phyloP scores from a whole-genome alignment of 35 echinoderm and acorn worm genomes.

The Acanthaster planci region DNA sequence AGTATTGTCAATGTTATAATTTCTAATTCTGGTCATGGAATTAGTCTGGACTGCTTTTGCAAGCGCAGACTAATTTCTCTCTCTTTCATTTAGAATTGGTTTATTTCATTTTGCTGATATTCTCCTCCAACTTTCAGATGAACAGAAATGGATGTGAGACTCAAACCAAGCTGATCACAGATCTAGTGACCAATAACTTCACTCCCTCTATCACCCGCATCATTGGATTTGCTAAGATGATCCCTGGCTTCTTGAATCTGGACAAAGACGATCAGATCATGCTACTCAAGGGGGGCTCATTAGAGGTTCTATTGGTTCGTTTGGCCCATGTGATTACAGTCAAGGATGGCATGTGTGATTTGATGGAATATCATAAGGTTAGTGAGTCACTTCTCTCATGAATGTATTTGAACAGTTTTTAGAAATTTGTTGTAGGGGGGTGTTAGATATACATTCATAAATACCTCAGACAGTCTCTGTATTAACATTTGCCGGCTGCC shows the following conservation, averaged over 20 bases:
- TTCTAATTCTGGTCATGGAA: too few species aligned
- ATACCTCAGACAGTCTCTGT: too few species aligned
- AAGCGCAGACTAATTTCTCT: too few species aligned
- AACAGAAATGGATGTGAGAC: slow-evolving; percentile 42
- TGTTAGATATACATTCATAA: too few species aligned
- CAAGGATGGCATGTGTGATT: slow-evolving; percentile 40
- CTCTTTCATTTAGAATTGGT: too few species aligned
- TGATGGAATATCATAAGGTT: slow-evolving; percentile 39
- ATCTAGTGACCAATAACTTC: slow-evolving; percentile 87
- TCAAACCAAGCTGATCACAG: slow-evolving; percentile 64
- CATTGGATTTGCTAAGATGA: slow-evolving; percentile 92
- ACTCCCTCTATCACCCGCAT: slow-evolving; percentile 88
- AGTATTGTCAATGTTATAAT: too few species aligned
- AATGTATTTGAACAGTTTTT: neutral
- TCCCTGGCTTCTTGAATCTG: slow-evolving; percentile 79
- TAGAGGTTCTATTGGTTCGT: slow-evolving; percentile 90
- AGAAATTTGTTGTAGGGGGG: neutral
- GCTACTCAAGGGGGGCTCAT: slow-evolving; percentile 74
- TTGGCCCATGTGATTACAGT: slow-evolving; percentile 69
- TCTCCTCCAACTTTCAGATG: slow-evolving; percentile 16
- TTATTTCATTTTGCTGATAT: neutral
- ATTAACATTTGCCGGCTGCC: too few species aligned
- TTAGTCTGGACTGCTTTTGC: too few species aligned
- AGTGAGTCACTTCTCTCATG: neutral
- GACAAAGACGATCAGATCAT: slow-evolving; percentile 95